phyloP scores from a whole-genome alignment of 2,797 vertebrate genomes.

The Anguilla pacifica region DNA sequence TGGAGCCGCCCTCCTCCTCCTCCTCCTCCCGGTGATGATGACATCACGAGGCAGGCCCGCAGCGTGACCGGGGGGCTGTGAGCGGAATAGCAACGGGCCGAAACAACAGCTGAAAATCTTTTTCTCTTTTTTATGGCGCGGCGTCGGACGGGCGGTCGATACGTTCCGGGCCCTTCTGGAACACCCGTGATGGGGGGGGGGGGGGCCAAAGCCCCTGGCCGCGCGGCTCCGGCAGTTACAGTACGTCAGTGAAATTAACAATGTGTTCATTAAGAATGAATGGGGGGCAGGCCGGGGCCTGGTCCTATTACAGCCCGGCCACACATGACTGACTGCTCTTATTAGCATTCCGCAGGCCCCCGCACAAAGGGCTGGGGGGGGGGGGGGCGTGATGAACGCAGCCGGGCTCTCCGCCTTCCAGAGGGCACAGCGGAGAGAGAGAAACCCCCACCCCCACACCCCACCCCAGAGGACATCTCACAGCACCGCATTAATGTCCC shows the following conservation, averaged over 20 bases:
- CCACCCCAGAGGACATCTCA: neutral
- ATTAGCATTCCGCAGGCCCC: conserved; percentile 46
- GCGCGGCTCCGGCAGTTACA: conserved; percentile 18
- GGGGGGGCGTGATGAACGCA: conserved; percentile 17
- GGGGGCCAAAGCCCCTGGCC: conserved; percentile 10
- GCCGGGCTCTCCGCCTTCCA: neutral
- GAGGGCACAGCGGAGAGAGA: neutral
- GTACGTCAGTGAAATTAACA: conserved; percentile 47
- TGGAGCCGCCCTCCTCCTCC: neutral
- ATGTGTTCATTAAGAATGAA: conserved; percentile 55
- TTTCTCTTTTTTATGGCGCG: neutral
- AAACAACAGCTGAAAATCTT: neutral
- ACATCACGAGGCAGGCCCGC: neutral
- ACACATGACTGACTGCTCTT: conserved; percentile 48
- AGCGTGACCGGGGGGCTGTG: neutral
- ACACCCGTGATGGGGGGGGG: neutral
- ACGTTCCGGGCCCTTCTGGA: conserved; percentile 32
- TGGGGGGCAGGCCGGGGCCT: conserved; percentile 25
- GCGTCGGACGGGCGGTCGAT: conserved; percentile 20
- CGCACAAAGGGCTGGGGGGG: neutral
- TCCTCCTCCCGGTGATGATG: neutral
- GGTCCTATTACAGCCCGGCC: conserved; percentile 37
- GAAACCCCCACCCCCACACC: neutral
- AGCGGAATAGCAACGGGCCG: neutral
- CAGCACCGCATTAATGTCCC: neutral